Evolutionary conservation across 2,888 invertebrate species (phyloP), one percentile per base, ranked within the genome.

Genomic region (Griposia aprilina): DNA sequence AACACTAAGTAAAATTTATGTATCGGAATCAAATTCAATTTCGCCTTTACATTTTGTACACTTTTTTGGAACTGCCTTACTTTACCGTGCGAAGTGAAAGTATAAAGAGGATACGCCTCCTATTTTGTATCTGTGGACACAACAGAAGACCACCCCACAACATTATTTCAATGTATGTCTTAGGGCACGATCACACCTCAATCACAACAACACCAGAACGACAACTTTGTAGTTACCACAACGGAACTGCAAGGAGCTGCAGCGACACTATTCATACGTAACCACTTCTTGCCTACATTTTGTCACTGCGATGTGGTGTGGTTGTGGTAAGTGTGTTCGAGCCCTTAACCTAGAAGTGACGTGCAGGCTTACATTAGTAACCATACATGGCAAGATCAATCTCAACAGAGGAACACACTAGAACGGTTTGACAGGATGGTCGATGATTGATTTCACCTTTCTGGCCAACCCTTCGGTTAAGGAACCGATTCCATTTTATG

Each of bases 21-120:
- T 96, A 96, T 96, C 94, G 96, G 96, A 96, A 96, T 96, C 96
- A 96, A 96, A 96, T 96, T 96, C 96, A 95, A 96, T 96, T 96
- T 96, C 94, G 96, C 92, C 94, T 96, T 96, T 95, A 95, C 94
- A 96, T 95, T 96, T 96, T 96, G 95, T 95, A 94, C 94, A 94
- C 94, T 94, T 94, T 94, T 95, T 95, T 94, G 94, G 92, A 93
- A 92, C 92, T 92, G 91, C 91, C 93, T 93, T 93, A 91, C 90
- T 92, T 92, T 90, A 88, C 90, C 90, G 90, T 92, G 89, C 89
- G 84, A 84, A 89, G 83, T 90, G 90, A 89, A 90, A 93, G 91
- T 81, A 85, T 89, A 90, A 78, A 81, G 88, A 91, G 95, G 96
- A 95, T 90, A 90, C 81, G 89, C 87, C 90, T 62, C 23, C 48